Base-by-base conservation (phyloP, 2,888 invertebrate genomes). In the Anthrax anthrax region DNA sequence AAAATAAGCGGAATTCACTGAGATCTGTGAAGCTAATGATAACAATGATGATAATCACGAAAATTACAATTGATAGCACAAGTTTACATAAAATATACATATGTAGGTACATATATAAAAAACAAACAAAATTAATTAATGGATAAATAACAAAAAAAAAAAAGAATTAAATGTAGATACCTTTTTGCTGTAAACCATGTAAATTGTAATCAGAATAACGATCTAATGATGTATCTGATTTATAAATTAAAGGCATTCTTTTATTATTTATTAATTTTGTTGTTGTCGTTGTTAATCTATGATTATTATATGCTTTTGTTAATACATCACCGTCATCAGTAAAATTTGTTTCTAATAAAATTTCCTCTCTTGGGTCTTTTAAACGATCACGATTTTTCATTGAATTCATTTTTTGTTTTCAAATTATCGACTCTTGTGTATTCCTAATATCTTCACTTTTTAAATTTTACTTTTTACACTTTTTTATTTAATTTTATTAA, bases 291-390 rank as follows among this genome's bases (percentile, higher is more conserved):
- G 29, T 34, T 10, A 46, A 50, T 23, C 61, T 59, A 39, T 50
- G 50, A 56, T 65, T 63, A 45, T 61, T 63, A 53, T 68, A 65
- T 39, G 67, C 67, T 36, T 61, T 62, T 19, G 70, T 70, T 43
- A 67, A 51, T n/a, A 64, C 57, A n/a, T n/a, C n/a, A 37, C 65
- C 66, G 47, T 69, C 69, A 38, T 67, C 64, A 56, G 70, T 69
- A 47, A 70, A 70, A 54, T 70, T 70, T 14, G 70, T 70, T 57
- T 70, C 70, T 49, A 70, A 59, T n/a, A 68, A 56, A 42, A 67
- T 66, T 51, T 67, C 66, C 54, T 68, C 68, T 46, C 68, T 64
- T 3, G 64, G 67, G 60, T 67, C 67, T n/a, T 63, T 32, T 4
- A 50, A 44, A 39, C 45, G 46, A 44, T 50, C 50, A 9, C 50